Base-by-base conservation (phyloP, 2,797 vertebrate species). In the Gymnothorax javanicus region DNA sequence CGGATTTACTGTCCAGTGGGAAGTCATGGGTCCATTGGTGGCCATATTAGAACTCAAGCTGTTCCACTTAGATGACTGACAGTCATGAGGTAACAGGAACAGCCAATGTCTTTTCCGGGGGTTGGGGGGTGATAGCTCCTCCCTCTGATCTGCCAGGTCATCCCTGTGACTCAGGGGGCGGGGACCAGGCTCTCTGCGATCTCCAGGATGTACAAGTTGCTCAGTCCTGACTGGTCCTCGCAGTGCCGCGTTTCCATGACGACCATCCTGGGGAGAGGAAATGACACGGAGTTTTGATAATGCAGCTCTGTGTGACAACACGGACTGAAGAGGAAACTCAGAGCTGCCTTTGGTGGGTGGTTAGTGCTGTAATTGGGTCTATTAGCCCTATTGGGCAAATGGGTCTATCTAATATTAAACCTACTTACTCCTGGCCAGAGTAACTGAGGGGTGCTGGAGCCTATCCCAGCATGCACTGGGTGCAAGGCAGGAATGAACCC, bases 141-240 rank as follows among this genome's bases (percentile, higher is more conserved):
- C 56, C 52, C 1, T 20, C 82, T 71, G 59, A 23, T 2, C 59
- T 56, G 9, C 64, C 92, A 91, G 94, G 9, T 7, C 43, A 13
- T 11, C 59, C 9, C 43, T 27, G 56, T 2, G 33, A 43, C 56
- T 96, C 91, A 96, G 54, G 93, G 86, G 54, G 95, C 86, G 83
- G 94, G 88, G 73, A 94, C 88, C 11, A 93, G 92, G 87, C 93
- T 94, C 91, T 95, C 94, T 4, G 93, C 94, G 0, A 94, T 92
- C 91, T 97, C 97, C 91, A 97, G 95, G 88, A 97, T 89, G 67
- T 97, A 97, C 84, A 98, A 94, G 91, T 97, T 98, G 91, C 96
- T 97, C 84, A 95, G 87, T 6, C 96, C 96, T 0, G 90, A 92
- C 12, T 95, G 96, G 60, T 97, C 95, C 9, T 96, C 96, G 0